Percentiles rank a stretch among this genome's conserved stretches.
Conservation (phyloP, 2,888 invertebrate genomes). For the Bombylius discolor region DNA sequence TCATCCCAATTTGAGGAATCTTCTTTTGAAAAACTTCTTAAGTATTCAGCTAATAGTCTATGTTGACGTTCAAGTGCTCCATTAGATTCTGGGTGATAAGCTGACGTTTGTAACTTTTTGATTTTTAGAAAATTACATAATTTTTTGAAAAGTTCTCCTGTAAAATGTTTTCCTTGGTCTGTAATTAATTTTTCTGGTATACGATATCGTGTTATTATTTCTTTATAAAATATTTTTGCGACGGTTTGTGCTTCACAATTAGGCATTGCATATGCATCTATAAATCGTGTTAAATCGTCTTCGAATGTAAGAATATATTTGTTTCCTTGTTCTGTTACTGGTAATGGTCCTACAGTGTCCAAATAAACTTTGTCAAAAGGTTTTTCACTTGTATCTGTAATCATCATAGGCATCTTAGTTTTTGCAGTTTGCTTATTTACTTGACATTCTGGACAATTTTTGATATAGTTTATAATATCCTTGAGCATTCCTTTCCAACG, state of each 20-base stretch:
- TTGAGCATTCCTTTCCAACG: no score
- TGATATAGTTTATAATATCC: background rate
- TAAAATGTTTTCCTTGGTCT: slow-evolving; percentile 4
- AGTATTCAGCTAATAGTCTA: no score
- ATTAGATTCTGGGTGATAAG: no score
- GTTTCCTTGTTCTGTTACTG: background rate
- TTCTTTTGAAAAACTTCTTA: no score
- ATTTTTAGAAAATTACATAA: no score
- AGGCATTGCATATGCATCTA: background rate
- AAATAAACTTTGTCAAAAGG: slow-evolving; percentile 6
- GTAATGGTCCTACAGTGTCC: slow-evolving; percentile 3
- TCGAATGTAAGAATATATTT: background rate
- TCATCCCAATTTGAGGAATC: no score
- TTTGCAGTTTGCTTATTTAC: background rate
- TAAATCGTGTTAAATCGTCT: slow-evolving; percentile 2
- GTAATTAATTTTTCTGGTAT: slow-evolving; percentile 1
- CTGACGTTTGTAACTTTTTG: no score
- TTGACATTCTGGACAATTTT: background rate
- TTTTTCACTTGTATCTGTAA: background rate
- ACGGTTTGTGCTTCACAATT: background rate
- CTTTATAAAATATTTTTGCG: background rate
- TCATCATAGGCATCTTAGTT: background rate
- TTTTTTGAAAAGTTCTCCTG: background rate
- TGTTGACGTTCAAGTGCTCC: no score
- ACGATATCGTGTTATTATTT: background rate